These are phyloP conservation scores for Ostrea edulis DNA, from an alignment of 1,140 invertebrate species.

Conservation along the genomic window DNA sequence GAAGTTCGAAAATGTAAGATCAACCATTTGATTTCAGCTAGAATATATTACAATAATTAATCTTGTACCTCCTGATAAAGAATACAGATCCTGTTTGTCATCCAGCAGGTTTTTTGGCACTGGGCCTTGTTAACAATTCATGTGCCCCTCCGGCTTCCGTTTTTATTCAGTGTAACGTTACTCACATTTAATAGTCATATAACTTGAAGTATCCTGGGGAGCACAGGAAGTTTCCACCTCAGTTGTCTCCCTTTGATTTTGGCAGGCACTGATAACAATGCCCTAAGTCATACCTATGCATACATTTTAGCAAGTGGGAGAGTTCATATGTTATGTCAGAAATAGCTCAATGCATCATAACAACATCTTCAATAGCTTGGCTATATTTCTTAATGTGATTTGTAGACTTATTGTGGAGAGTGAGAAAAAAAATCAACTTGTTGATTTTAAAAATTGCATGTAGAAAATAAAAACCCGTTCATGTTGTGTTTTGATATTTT, in stretches of 20 bases:
- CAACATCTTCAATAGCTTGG: neutral
- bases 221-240: slow-evolving; percentile 14
- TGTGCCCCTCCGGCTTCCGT: neutral
- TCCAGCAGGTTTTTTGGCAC: slow-evolving; percentile 2
- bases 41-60: slow-evolving; percentile 8
- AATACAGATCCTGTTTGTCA: slow-evolving; percentile 16
- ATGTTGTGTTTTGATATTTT: neutral
- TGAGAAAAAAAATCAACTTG: no score
- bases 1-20: neutral
- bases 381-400: neutral
- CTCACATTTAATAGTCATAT: neutral
- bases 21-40: neutral
- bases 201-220: neutral
- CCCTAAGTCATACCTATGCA: neutral
- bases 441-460: no score
- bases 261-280: neutral
- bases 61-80: neutral
- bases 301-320: neutral
- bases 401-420: neutral
- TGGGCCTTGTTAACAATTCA: slow-evolving; percentile 21
- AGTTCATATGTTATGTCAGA: neutral
- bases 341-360: neutral
- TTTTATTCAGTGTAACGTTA: neutral
- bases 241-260: slow-evolving; percentile 29
- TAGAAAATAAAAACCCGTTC: no score